Percentiles rank a stretch among this genome's conserved stretches.
Conservation (phyloP, 2,797 vertebrate species). For the Phalanger gymnotis region DNA sequence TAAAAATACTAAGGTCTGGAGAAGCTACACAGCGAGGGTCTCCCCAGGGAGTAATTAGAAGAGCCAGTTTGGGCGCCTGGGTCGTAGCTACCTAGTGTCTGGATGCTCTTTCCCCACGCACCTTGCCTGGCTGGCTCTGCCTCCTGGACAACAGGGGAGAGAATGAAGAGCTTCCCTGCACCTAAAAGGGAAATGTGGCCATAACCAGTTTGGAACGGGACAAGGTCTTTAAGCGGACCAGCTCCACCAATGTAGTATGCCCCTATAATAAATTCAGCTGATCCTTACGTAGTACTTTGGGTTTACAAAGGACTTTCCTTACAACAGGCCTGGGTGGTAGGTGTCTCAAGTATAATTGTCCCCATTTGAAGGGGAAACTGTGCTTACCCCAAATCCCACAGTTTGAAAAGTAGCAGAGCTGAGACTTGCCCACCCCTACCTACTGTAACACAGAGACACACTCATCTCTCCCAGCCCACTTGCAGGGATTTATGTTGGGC, state of each 20-base stretch:
- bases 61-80: neutral
- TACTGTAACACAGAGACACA: neutral
- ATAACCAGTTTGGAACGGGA: neutral
- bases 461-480: neutral
- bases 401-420: neutral
- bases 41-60: neutral
- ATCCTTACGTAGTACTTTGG: neutral
- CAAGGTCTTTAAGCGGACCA: neutral
- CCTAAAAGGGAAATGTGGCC: neutral
- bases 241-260: neutral
- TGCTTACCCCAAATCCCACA: neutral
- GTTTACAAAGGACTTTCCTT: neutral
- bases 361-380: neutral
- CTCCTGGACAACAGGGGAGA: neutral
- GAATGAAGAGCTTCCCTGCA: neutral
- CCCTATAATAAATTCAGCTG: neutral
- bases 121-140: neutral
- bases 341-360: neutral
- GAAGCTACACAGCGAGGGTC: neutral
- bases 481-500: conserved; percentile 1
- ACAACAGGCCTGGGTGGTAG: neutral
- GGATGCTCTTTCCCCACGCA: neutral
- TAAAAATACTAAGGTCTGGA: neutral
- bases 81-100: neutral
- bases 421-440: neutral